Evolutionary conservation across 2,888 invertebrate species (phyloP).

Genomic region (Sinotaia quadrata): DNA sequence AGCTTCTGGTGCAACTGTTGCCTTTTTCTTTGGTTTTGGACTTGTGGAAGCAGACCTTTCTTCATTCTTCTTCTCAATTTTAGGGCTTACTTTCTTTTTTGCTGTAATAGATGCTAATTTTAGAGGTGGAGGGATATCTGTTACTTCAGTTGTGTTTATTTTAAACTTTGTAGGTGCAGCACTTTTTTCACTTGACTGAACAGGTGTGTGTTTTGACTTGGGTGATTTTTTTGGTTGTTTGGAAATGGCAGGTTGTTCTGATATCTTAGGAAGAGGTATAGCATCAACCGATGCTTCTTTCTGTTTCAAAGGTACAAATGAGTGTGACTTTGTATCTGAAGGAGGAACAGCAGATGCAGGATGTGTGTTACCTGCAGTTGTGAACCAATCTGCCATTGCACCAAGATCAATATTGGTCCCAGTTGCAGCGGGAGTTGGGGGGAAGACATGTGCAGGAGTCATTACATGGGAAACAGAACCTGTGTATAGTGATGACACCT

Average conservation of each 20-base stretch:
- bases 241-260: background rate
- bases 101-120: background rate
- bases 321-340: background rate
- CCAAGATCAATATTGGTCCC: constrained; percentile 23
- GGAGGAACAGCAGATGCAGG: background rate
- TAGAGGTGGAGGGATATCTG: constrained; percentile 10
- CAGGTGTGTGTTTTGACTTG: constrained; percentile 16
- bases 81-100: background rate
- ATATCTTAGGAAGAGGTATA: constrained; percentile 21
- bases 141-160: constrained; percentile 22
- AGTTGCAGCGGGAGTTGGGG: background rate
- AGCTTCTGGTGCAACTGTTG: background rate
- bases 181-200: constrained; percentile 2
- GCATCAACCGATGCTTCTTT: constrained; percentile 6
- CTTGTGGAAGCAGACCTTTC: background rate
- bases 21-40: background rate
- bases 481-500: background rate
- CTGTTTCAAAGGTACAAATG: background rate
- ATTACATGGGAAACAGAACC: background rate
- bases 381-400: constrained; percentile 29
- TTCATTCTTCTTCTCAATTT: background rate
- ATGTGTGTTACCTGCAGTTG: constrained; percentile 18
- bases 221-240: constrained; percentile 8
- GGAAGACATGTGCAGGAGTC: background rate
- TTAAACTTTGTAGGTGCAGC: constrained; percentile 24